phyloP scores from a whole-genome alignment of 2,113 vertebrate species.

The Chinchilla lanigera region DNA sequence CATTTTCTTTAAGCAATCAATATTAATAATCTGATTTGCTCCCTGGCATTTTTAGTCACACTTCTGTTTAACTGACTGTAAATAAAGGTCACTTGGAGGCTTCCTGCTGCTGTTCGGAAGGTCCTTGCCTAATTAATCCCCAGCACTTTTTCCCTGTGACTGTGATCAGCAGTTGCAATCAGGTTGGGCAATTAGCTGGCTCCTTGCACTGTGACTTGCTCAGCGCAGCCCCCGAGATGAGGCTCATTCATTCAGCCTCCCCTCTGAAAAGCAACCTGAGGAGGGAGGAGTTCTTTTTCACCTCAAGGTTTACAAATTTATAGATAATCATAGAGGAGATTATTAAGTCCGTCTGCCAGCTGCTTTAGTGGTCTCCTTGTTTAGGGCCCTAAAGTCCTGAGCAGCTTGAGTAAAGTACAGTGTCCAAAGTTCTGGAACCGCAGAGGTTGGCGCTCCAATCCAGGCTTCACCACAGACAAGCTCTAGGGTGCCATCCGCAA shows the following conservation, averaged over 20 bases:
- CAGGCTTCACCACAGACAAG: background rate
- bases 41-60: conserved; percentile 93
- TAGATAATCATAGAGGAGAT: conserved; percentile 79
- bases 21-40: conserved; percentile 94
- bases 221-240: conserved; percentile 75
- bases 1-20: conserved; percentile 94
- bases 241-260: conserved; percentile 70
- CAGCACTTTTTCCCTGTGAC: conserved; percentile 86
- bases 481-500: background rate
- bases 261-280: conserved; percentile 69
- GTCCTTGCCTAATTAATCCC: conserved; percentile 93
- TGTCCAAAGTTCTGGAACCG: background rate
- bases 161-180: conserved; percentile 93
- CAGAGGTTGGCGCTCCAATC: background rate
- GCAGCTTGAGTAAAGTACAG: background rate
- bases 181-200: conserved; percentile 91
- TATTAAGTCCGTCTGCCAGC: conserved; percentile 71
- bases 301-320: conserved; percentile 78
- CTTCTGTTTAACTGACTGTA: conserved; percentile 94
- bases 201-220: conserved; percentile 87
- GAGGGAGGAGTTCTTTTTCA: conserved; percentile 78
- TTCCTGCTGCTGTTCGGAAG: conserved; percentile 92
- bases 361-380: conserved; percentile 56
- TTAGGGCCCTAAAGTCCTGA: conserved; percentile 32
- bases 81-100: conserved; percentile 93